Conservation (phyloP, 2,797 vertebrate species). For the Poeciliopsis gracilis region DNA sequence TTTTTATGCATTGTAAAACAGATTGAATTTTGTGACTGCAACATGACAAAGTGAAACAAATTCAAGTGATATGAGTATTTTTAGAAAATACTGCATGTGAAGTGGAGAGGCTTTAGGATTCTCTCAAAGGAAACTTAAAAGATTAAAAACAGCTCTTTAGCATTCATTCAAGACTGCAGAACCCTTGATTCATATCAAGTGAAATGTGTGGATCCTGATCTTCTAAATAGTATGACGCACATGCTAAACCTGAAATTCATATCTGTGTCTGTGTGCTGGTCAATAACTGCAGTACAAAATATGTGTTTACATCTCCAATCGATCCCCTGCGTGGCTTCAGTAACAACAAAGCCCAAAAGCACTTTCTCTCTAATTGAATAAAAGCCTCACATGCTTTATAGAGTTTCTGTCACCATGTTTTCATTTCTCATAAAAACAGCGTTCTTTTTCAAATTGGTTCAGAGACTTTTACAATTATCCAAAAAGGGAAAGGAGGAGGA, state of each 20-base stretch:
- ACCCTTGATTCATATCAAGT: neutral
- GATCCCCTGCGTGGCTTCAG: slow-evolving; percentile 55
- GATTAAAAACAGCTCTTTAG: neutral
- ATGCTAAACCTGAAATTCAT: neutral
- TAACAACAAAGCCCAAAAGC: slow-evolving; percentile 69
- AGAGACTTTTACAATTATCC: slow-evolving; percentile 75
- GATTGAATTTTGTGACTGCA: neutral
- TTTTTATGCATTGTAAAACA: neutral
- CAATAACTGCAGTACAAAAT: slow-evolving; percentile 57
- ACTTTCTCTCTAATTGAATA: slow-evolving; percentile 80
- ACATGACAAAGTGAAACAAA: neutral
- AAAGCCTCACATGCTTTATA: slow-evolving; percentile 83
- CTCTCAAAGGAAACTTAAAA: neutral
- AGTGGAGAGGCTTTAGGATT: neutral
- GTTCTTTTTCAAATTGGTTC: slow-evolving; percentile 73
- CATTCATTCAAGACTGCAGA: neutral
- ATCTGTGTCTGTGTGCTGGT: slow-evolving; percentile 30
- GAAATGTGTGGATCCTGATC: neutral
- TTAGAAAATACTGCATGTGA: neutral
- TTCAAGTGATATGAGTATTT: neutral
- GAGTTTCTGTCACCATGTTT: slow-evolving; percentile 81
- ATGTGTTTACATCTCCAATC: slow-evolving; percentile 62
- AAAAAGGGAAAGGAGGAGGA: slow-evolving; percentile 49
- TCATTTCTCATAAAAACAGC: slow-evolving; percentile 80
- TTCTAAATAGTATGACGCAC: neutral